Evolutionary conservation across 2,888 invertebrate species (phyloP).

Genomic region (Aphidius colemani): DNA sequence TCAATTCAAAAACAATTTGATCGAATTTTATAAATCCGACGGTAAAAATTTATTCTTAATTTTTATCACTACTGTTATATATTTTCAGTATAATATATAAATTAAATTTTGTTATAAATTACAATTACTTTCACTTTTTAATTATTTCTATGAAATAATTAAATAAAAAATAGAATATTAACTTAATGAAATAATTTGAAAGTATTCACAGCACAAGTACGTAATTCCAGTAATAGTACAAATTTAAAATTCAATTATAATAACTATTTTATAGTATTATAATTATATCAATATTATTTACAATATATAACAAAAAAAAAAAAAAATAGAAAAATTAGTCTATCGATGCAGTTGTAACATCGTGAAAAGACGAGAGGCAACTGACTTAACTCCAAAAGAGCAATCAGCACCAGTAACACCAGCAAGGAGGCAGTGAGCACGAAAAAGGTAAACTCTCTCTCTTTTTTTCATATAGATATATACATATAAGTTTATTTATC

Average conservation of each 20-base stretch:
- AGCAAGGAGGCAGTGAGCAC: no score
- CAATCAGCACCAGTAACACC: constrained; percentile 23
- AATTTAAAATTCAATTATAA: no score
- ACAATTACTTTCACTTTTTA: no score
- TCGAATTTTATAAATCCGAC: constrained; percentile 30
- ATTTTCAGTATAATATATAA: no score
- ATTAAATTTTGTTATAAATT: no score
- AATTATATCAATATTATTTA: not conserved
- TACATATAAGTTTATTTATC: no score
- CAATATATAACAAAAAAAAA: not conserved
- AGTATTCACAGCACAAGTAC: not conserved
- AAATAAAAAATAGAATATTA: not conserved
- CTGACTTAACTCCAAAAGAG: constrained; percentile 43
- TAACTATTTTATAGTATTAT: no score
- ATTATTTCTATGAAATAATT: no score
- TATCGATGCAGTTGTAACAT: constrained; percentile 35
- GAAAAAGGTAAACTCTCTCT: no score
- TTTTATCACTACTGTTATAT: no score
- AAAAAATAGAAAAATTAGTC: not conserved
- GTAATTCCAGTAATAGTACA: not conserved
- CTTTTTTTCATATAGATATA: no score
- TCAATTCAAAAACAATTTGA: constrained; percentile 11
- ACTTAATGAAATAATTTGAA: not conserved
- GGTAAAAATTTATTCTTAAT: constrained; percentile 8
- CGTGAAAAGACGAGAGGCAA: constrained; percentile 52